Evolutionary conservation across 2,888 invertebrate genomes (phyloP).

Genomic region (Nymphalis c-album): DNA sequence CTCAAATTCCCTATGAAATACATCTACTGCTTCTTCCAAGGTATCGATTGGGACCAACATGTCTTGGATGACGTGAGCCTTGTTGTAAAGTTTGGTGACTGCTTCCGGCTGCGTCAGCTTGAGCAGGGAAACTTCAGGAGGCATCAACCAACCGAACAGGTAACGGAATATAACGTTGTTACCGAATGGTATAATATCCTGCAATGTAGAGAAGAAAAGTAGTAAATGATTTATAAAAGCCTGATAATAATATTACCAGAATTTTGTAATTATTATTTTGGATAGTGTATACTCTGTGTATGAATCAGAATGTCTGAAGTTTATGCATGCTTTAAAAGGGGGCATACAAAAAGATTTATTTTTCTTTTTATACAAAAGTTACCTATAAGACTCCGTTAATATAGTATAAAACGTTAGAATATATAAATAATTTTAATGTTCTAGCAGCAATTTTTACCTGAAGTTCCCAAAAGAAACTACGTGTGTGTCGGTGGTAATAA

Average conservation of each 20-base stretch:
- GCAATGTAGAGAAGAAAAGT: slow-evolving; percentile 35
- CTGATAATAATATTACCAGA: no score
- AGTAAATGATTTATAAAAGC: no score
- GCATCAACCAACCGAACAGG: slow-evolving; percentile 90
- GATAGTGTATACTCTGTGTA: no score
- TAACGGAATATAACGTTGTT: slow-evolving; percentile 87
- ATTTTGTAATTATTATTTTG: no score
- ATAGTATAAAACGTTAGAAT: no score
- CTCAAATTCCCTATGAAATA: slow-evolving; percentile 85
- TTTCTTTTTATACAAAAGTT: no score
- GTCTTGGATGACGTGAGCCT: slow-evolving; percentile 90
- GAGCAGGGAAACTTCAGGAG: slow-evolving; percentile 89
- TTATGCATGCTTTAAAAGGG: no score
- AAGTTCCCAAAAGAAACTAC: slow-evolving; percentile 91
- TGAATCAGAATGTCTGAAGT: no score
- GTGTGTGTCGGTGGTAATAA: slow-evolving; percentile 91
- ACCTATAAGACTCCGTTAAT: no score
- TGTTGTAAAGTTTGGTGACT: slow-evolving; percentile 86
- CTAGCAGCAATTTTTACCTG: slow-evolving; percentile 72
- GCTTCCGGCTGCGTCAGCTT: slow-evolving; percentile 89
- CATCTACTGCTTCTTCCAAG: slow-evolving; percentile 81
- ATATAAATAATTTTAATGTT: background rate
- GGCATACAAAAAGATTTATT: no score
- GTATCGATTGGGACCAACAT: slow-evolving; percentile 87
- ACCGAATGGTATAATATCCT: slow-evolving; percentile 92